A percentile compares a stretch with the other conserved stretches of the same genome.
Conservation (phyloP, 2,888 invertebrate species). For the Lymantria monacha region DNA sequence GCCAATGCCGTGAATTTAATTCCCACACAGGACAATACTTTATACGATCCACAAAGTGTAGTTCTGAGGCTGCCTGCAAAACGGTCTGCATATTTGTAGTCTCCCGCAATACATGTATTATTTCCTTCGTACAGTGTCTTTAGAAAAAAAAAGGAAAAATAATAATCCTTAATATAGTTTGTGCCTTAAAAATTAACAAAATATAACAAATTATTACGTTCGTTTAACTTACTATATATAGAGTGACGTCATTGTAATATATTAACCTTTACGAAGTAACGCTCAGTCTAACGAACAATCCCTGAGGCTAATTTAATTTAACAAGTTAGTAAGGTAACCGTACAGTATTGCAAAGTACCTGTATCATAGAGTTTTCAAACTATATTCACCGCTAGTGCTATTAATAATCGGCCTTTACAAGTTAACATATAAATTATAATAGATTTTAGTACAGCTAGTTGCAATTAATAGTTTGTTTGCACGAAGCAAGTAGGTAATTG, state of each 20-base stretch:
- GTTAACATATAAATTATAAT: conserved; percentile 31
- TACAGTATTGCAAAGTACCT: neutral
- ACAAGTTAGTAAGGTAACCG: neutral
- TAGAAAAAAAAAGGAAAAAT: too few species aligned
- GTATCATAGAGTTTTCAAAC: neutral
- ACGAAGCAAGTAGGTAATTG: neutral
- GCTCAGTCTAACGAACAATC: neutral
- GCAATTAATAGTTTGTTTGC: conserved; percentile 30
- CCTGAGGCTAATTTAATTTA: neutral
- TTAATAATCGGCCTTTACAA: conserved; percentile 5
- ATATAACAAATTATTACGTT: neutral
- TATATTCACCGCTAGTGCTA: neutral
- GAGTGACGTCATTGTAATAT: neutral
- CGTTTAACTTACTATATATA: too few species aligned
- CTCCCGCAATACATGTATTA: too few species aligned
- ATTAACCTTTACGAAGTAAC: neutral
- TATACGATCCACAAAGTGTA: too few species aligned
- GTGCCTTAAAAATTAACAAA: too few species aligned
- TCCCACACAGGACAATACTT: too few species aligned
- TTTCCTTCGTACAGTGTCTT: too few species aligned
- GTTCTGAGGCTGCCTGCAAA: too few species aligned
- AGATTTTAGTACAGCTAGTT: conserved; percentile 17
- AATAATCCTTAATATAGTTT: too few species aligned
- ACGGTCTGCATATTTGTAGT: too few species aligned
- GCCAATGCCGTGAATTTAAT: too few species aligned